Base-by-base conservation (phyloP, 2,113 vertebrate genomes). In the Falco punctatus region DNA sequence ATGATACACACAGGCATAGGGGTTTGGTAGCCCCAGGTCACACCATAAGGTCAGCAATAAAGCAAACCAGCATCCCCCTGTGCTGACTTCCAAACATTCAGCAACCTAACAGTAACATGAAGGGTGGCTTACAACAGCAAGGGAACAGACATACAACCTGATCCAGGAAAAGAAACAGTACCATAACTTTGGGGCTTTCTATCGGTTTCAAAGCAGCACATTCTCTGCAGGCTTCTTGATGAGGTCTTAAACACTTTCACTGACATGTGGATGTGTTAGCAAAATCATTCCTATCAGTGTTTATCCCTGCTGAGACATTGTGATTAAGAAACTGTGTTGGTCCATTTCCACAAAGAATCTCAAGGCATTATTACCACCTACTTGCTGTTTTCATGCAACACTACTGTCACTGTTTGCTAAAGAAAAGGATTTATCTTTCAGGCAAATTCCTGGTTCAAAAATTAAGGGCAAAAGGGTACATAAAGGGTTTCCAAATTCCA, bases 311-410 rank as follows among this genome's bases (percentile, higher is more conserved):
- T 61, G 77, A 52, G 69, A 57, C 40, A 70, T 6, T 0, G 0
- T 4, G 2, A 88, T 94, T 95, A 92, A 88, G 59, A 88, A 92
- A 65, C 80, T 85, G 49, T 23, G 35, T 54, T 44, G n/a, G 52
- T 84, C 65, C 74, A 61, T 46, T 75, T 75, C 33, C 65, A 89
- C 52, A 79, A 64, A 84, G 44, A 96, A 57, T 92, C 73, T 62
- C 59, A 85, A 69, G 57, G 35, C 70, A 65, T 58, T 91, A 65
- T 86, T 59, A 94, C n/a, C 35, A 87, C 12, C 57, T 81, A 58
- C 54, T 80, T 64, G 44, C 40, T 20, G 7, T 49, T 80, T 85
- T 88, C 32, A 72, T 49, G 67, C 55, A 88, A 58, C 27, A 52
- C 3, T 32, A 62, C 64, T 48, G 21, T 44, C 75, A 74, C 11